phyloP scores from a whole-genome alignment of 2,113 vertebrate genomes.

The Corydoras sp. region DNA sequence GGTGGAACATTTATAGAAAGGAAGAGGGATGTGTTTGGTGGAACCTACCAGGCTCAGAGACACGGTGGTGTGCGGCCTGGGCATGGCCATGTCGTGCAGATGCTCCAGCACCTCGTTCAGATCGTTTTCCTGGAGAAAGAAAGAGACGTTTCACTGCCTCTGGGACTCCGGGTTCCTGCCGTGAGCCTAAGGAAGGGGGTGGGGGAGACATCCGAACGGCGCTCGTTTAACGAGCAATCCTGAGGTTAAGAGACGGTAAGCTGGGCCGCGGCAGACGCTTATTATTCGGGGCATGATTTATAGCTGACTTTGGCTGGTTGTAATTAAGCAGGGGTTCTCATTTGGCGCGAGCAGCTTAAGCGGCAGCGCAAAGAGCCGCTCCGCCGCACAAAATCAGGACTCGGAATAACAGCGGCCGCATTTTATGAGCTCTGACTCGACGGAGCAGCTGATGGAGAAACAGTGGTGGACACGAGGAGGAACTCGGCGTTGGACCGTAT shows the following conservation, averaged over 20 bases:
- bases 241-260: conserved; percentile 64
- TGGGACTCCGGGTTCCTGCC: conserved; percentile 48
- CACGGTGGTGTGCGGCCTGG: conserved; percentile 84
- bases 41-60: conserved; percentile 90
- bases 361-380: no score
- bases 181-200: conserved; percentile 48
- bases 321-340: no score
- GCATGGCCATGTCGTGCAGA: conserved; percentile 83
- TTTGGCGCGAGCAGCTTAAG: no score
- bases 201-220: conserved; percentile 50
- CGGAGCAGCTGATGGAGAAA: no score
- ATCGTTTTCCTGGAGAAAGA: conserved; percentile 78
- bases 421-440: no score
- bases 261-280: conserved; percentile 53
- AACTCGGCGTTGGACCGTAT: no score
- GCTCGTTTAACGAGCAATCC: conserved; percentile 59
- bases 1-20: no score
- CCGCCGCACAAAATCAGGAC: no score
- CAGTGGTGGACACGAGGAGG: no score
- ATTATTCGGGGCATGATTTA: conserved; percentile 63
- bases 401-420: no score
- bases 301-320: conserved; percentile 50
- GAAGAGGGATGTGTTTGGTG: background rate
- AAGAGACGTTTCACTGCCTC: conserved; percentile 24
- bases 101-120: conserved; percentile 88